Evolutionary conservation across 2,797 vertebrate species (phyloP).

Genomic region (Eutrigla gurnardus): DNA sequence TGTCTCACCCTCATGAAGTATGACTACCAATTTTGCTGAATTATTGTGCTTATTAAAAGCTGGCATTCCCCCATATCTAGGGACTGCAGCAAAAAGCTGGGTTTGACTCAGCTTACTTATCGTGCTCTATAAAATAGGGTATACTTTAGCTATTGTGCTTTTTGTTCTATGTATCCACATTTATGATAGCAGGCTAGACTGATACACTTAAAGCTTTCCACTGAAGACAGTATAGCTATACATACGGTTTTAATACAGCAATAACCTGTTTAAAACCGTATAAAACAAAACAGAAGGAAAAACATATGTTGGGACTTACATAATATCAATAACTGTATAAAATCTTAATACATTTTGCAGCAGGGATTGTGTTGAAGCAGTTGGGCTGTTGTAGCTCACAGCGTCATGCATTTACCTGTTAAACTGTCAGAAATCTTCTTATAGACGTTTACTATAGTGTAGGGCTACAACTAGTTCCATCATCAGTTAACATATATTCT

Average conservation of each 20-base stretch:
- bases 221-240: neutral
- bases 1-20: constrained; percentile 14
- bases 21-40: constrained; percentile 9
- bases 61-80: neutral
- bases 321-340: neutral
- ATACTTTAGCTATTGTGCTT: neutral
- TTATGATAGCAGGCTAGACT: constrained; percentile 4
- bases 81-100: neutral
- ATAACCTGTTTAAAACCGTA: neutral
- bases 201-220: neutral
- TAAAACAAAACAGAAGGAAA: neutral
- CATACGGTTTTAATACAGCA: neutral
- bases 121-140: neutral
- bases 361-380: neutral
- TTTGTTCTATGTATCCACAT: neutral
- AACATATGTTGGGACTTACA: neutral
- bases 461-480: too few species aligned
- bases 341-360: neutral
- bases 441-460: too few species aligned
- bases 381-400: too few species aligned
- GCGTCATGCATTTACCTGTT: too few species aligned
- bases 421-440: too few species aligned
- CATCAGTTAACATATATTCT: too few species aligned
- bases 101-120: neutral
- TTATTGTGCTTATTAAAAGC: constrained; percentile 22